Percentiles rank a stretch among this genome's conserved stretches.
Conservation (phyloP, 2,797 vertebrate genomes). For the Decapterus maruadsi region DNA sequence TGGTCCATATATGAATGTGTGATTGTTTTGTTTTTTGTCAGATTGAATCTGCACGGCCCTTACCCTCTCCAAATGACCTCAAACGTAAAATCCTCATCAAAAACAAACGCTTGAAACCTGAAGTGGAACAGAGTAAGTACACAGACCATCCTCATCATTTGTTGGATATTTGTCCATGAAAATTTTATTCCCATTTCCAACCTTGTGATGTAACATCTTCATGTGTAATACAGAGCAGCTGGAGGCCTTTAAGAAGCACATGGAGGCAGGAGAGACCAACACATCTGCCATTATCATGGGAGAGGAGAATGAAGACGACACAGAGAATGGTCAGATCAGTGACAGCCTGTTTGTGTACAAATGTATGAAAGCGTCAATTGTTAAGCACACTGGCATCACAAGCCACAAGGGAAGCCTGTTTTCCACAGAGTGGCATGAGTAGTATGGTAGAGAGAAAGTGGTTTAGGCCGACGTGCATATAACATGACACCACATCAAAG, state of each 20-base stretch:
- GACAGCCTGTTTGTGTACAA: neutral
- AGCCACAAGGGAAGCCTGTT: too few species aligned
- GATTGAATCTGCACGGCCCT: constrained; percentile 91
- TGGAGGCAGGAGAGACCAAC: constrained; percentile 96
- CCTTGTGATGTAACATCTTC: constrained; percentile 3
- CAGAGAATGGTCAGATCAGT: constrained; percentile 89
- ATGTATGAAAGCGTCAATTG: neutral
- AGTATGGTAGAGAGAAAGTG: neutral
- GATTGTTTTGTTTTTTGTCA: constrained; percentile 59
- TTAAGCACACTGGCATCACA: neutral
- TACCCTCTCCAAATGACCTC: constrained; percentile 96
- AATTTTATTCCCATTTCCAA: neutral
- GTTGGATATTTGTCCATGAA: neutral
- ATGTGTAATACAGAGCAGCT: constrained; percentile 90
- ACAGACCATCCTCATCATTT: neutral
- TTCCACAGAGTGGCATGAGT: neutral
- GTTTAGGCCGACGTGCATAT: neutral
- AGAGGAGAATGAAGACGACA: constrained; percentile 96
- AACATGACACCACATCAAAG: neutral
- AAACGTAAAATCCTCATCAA: constrained; percentile 99
- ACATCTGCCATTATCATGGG: constrained; percentile 94
- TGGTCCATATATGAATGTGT: constrained; percentile 2
- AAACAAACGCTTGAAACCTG: constrained; percentile 98
- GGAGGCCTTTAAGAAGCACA: constrained; percentile 97
- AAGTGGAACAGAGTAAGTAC: constrained; percentile 97